phyloP scores from a whole-genome alignment of 2,888 invertebrate genomes.

The Phragmatobia fuliginosa region DNA sequence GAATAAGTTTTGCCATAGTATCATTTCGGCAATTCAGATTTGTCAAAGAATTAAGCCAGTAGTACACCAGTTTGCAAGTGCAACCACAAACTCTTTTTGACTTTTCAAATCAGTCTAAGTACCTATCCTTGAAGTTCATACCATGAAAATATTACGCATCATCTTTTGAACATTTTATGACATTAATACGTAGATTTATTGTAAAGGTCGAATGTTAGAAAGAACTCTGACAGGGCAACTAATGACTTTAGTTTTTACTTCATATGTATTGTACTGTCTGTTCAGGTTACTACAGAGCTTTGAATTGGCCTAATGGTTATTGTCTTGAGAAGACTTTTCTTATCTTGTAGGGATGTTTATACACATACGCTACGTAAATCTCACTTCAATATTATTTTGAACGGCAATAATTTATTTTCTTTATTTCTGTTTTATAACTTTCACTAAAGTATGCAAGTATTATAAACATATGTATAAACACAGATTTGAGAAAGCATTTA shows the following conservation, averaged over 20 bases:
- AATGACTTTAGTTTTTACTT: slow-evolving; percentile 7
- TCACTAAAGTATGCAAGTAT: too few relatives aligned
- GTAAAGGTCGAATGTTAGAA: not conserved
- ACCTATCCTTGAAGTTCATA: not conserved
- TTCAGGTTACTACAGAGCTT: not conserved
- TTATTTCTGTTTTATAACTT: not conserved
- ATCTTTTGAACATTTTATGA: not conserved
- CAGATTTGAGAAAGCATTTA: too few relatives aligned
- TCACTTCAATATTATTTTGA: not conserved
- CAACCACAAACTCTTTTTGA: not conserved
- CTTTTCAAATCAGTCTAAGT: not conserved
- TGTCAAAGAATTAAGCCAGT: not conserved
- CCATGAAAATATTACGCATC: not conserved
- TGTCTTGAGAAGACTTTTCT: slow-evolving; percentile 3
- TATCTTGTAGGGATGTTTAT: not conserved
- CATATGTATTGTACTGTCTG: not conserved
- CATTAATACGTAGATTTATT: not conserved
- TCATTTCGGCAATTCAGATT: not conserved
- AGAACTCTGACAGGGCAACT: not conserved
- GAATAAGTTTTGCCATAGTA: not conserved
- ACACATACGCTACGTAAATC: not conserved
- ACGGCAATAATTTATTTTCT: not conserved
- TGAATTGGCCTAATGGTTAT: slow-evolving; percentile 9
- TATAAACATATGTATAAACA: too few relatives aligned
- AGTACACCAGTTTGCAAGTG: too few relatives aligned